Conservation (phyloP, 2,113 vertebrate genomes). For the Rallus limicola region DNA sequence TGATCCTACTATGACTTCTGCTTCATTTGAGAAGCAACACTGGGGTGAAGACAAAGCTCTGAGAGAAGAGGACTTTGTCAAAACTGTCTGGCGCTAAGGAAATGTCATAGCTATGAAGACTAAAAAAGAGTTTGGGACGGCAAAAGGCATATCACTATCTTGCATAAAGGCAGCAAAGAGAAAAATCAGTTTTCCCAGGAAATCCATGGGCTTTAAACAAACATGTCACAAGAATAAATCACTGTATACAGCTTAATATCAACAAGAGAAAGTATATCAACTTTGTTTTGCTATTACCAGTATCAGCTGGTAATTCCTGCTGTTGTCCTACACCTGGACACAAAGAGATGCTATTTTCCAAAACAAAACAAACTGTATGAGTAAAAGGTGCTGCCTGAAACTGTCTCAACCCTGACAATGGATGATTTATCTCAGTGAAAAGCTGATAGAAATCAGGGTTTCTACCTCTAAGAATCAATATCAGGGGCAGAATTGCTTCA, state of each 20-base stretch:
- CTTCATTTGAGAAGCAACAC: not conserved
- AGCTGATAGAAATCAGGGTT: not conserved
- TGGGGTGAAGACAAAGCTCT: not conserved
- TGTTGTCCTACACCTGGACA: not conserved
- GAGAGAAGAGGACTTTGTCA: not conserved
- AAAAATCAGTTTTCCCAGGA: not conserved
- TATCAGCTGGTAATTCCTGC: not conserved
- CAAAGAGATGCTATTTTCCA: not conserved
- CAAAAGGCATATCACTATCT: not conserved
- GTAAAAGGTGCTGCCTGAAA: not conserved
- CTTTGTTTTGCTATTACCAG: not conserved
- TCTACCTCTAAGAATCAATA: not conserved
- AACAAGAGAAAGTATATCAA: not conserved
- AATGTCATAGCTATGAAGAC: not conserved
- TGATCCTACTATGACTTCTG: not conserved
- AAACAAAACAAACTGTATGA: not conserved
- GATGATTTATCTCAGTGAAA: not conserved
- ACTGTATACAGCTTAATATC: not conserved
- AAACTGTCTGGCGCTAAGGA: not conserved
- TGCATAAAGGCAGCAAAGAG: not conserved
- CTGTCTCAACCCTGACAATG: not conserved
- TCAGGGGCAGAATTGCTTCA: not conserved
- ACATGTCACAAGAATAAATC: not conserved
- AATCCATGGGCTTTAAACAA: not conserved
- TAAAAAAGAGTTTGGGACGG: not conserved